Evolutionary conservation across 2,113 vertebrate genomes (phyloP).

Genomic region (Hyaena hyaena): DNA sequence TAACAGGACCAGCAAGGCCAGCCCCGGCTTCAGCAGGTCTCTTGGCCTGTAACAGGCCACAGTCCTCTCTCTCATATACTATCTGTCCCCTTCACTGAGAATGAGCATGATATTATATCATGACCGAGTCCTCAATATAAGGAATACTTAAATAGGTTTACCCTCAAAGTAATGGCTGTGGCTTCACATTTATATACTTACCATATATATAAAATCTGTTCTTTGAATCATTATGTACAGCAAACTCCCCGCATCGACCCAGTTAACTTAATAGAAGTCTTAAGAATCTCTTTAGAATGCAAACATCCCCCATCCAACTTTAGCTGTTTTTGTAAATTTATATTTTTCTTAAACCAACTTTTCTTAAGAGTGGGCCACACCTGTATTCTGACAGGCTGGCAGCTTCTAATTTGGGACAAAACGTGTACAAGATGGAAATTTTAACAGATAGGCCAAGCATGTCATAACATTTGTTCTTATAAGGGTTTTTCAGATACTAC

Average conservation of each 20-base stretch:
- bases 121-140: background rate
- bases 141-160: background rate
- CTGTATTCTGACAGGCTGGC: conserved; percentile 50
- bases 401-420: conserved; percentile 42
- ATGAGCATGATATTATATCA: background rate
- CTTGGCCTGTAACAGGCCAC: background rate
- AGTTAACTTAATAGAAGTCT: conserved; percentile 28
- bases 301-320: background rate
- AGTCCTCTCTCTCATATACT: background rate
- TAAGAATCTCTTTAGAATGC: conserved; percentile 10
- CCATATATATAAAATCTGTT: conserved; percentile 41
- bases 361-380: conserved; percentile 43
- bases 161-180: conserved; percentile 23
- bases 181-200: conserved; percentile 1
- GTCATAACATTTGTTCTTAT: conserved; percentile 46
- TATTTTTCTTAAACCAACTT: conserved; percentile 35
- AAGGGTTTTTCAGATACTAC: background rate
- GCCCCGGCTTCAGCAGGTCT: background rate
- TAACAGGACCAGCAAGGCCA: background rate
- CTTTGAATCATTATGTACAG: conserved; percentile 13
- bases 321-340: conserved; percentile 10
- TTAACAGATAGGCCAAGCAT: background rate
- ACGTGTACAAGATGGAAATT: background rate
- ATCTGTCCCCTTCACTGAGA: background rate
- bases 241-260: background rate